Base-by-base conservation (phyloP, 92 coral and sea anemone genomes). In the Paramuricea clavata region DNA sequence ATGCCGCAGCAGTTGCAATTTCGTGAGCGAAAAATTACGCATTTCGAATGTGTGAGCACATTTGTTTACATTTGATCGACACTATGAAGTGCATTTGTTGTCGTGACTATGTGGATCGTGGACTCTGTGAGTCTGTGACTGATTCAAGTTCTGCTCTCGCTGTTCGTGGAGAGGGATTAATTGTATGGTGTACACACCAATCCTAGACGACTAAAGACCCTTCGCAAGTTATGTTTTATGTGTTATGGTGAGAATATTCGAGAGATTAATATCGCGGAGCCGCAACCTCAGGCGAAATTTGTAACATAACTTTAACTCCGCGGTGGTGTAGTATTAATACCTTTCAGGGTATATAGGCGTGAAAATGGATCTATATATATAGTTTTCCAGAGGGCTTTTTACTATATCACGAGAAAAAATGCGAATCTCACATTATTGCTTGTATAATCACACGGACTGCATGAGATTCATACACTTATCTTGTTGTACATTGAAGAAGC, bases 401-500 rank as follows among this genome's bases (percentile, higher is more conserved):
- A 13, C 17, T 31, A 31, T 33, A 65, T 60, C 32, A 21, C 6
- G 5, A 13, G 72, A 27, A 65, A 65, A 39, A 28, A 28, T 16
- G 39, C 23, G 35, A 5, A 12, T 27, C 5, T 65, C n/a, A 65
- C 21, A 65, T 25, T 65, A 26, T 65, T 65, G n/a, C 39, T 65
- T 65, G 72, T 44, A 74, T 28, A 44, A 62, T 23, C 59, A 42
- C 64, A 25, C 81, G 39, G 59, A 52, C 35, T 52, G 17, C 60
- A 41, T 10, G 59, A 30, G 59, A 10, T 8, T 23, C 30, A 23
- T 43, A 12, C 81, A 76, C 82, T 76, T 76, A 50, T 76, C 82
- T 76, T 60, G 52, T 23, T 76, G 82, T 52, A 49, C 82, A 76
- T 73, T 76, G 67, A 28, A n/a, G n/a, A n/a, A 23, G 34, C 82